Evolutionary conservation across 2,113 vertebrate species (phyloP).

Genomic region (Oreochromis aureus): DNA sequence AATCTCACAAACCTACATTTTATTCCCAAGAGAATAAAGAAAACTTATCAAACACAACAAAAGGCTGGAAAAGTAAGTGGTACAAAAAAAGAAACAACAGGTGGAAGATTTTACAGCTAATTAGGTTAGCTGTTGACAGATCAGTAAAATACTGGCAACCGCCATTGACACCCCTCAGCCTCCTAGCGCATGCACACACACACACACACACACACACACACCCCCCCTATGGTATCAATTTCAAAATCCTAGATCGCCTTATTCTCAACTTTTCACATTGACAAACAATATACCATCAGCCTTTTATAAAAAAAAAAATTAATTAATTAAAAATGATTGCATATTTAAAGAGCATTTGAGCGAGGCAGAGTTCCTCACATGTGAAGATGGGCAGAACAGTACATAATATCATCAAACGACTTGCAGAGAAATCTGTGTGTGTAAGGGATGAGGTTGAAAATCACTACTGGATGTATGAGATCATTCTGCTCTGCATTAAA

Average conservation of each 20-base stretch:
- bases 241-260: neutral
- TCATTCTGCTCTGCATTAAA: neutral
- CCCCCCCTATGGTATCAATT: neutral
- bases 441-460: neutral
- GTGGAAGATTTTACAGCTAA: neutral
- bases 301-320: neutral
- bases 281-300: neutral
- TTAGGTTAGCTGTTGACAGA: neutral
- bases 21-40: neutral
- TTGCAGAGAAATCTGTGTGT: neutral
- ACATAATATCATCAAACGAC: neutral
- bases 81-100: neutral
- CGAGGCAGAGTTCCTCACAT: neutral
- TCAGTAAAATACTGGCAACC: neutral
- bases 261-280: neutral
- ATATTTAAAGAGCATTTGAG: neutral
- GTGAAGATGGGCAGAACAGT: neutral
- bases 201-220: no score
- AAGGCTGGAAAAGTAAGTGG: neutral
- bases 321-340: neutral
- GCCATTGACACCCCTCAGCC: neutral
- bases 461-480: neutral
- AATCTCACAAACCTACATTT: neutral
- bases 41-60: neutral
- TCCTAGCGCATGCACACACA: rapidly evolving